These are phyloP conservation scores for Atta texana DNA, from an alignment of 1,140 invertebrate genomes.

Conservation along the genomic window DNA sequence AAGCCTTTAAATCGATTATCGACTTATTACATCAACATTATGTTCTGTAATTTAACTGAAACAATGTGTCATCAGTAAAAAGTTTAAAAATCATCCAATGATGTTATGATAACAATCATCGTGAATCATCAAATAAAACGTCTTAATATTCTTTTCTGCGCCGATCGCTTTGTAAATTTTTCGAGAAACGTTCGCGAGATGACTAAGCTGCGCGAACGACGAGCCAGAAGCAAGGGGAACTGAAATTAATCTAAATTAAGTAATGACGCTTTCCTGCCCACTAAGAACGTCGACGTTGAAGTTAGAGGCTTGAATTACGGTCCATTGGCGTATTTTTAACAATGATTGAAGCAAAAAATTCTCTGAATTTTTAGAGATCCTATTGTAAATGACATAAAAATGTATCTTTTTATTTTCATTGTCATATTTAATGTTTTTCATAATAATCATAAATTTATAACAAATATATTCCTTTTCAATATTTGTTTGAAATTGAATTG, in stretches of 20 bases:
- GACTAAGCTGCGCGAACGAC: conserved; percentile 15
- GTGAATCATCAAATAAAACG: background rate
- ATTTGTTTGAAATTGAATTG: background rate
- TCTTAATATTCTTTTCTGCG: background rate
- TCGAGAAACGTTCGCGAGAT: conserved; percentile 13
- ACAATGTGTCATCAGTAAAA: background rate
- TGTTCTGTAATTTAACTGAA: background rate
- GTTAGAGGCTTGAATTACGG: background rate
- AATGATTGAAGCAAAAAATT: background rate
- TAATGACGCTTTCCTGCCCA: conserved; percentile 54
- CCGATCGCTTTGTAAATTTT: background rate
- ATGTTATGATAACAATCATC: background rate
- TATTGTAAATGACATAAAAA: background rate
- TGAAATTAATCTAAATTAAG: conserved; percentile 73
- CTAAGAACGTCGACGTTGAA: conserved; percentile 42
- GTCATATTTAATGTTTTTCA: background rate
- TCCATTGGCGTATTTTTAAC: conserved; percentile 33
- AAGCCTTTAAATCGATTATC: conserved; percentile 37
- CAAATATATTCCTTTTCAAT: background rate
- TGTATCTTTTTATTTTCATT: background rate
- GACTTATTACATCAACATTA: conserved; percentile 7
- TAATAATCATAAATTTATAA: background rate
- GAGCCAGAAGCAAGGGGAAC: conserved; percentile 54
- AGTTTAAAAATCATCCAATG: too few relatives aligned
- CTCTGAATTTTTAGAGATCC: background rate